These are phyloP conservation scores for Apocheima hispidaria DNA, from an alignment of 2,888 invertebrate species.

Conservation along the genomic window DNA sequence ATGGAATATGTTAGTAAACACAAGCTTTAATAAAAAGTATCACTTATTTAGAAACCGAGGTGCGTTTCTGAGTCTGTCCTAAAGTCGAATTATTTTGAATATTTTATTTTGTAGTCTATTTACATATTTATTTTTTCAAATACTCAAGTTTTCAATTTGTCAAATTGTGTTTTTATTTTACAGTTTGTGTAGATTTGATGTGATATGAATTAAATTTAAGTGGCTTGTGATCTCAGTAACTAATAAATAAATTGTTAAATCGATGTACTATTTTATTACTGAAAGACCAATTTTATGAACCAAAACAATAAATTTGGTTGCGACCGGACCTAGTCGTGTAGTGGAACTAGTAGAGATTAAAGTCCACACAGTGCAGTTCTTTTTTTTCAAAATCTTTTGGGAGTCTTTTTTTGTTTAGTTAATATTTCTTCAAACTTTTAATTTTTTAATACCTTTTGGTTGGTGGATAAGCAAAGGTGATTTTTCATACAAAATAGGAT, in stretches of 20 bases:
- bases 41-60: constrained; percentile 4
- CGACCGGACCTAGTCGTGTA: neutral
- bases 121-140: constrained; percentile 20
- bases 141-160: constrained; percentile 19
- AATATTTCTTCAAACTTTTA: too few relatives aligned
- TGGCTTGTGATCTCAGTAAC: constrained; percentile 81
- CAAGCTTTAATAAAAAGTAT: constrained; percentile 38
- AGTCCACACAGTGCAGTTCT: too few relatives aligned
- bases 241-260: constrained; percentile 71
- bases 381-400: too few relatives aligned
- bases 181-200: constrained; percentile 57
- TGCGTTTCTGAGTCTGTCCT: constrained; percentile 1
- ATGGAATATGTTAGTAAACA: constrained; percentile 21
- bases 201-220: constrained; percentile 72
- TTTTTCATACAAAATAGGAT: too few relatives aligned
- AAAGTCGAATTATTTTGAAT: constrained; percentile 24
- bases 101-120: constrained; percentile 39
- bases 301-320: too few relatives aligned
- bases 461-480: too few relatives aligned
- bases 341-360: too few relatives aligned
- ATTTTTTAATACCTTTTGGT: too few relatives aligned
- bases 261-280: constrained; percentile 37
- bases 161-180: constrained; percentile 41
- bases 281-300: too few relatives aligned
- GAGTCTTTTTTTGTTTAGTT: too few relatives aligned